A percentile compares a stretch with the other conserved stretches of the same genome.
Conservation (phyloP, 2,888 invertebrate species). For the Dynastes tityus region DNA sequence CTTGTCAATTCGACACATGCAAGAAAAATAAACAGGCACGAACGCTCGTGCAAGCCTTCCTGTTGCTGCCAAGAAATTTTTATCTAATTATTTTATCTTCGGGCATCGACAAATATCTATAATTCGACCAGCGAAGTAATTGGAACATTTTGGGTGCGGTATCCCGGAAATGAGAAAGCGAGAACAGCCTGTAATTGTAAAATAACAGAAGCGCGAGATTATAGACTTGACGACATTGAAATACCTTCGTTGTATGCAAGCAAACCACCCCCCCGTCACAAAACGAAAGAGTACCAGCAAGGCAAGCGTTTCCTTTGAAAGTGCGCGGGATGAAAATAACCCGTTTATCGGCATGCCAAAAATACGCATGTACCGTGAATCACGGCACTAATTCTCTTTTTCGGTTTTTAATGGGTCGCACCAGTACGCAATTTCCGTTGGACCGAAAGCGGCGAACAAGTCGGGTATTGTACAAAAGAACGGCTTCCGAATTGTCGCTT, state of each 20-base stretch:
- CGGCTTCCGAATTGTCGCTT: slow-evolving; percentile 42
- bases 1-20: slow-evolving; percentile 23
- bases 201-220: no score
- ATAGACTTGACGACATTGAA: no score
- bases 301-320: slow-evolving; percentile 16
- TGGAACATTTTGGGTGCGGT: not conserved
- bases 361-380: slow-evolving; percentile 34
- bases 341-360: slow-evolving; percentile 36
- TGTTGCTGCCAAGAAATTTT: slow-evolving; percentile 19
- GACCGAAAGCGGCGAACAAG: slow-evolving; percentile 30
- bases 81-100: slow-evolving; percentile 34
- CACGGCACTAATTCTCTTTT: slow-evolving; percentile 22
- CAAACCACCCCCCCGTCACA: slow-evolving; percentile 7
- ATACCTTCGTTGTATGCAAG: no score
- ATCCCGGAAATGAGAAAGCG: not conserved
- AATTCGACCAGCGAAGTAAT: slow-evolving; percentile 15
- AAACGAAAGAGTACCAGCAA: not conserved
- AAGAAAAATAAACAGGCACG: slow-evolving; percentile 19
- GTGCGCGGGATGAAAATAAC: slow-evolving; percentile 18
- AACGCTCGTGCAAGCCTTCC: slow-evolving; percentile 11
- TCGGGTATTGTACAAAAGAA: slow-evolving; percentile 33
- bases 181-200: not conserved
- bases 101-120: slow-evolving; percentile 1
- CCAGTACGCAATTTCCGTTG: slow-evolving; percentile 41
- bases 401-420: slow-evolving; percentile 43